A percentile compares a stretch with the other conserved stretches of the same genome.
Evolutionary conservation across 2,888 invertebrate genomes (phyloP).

Genomic region (Hyppa rectilinea): DNA sequence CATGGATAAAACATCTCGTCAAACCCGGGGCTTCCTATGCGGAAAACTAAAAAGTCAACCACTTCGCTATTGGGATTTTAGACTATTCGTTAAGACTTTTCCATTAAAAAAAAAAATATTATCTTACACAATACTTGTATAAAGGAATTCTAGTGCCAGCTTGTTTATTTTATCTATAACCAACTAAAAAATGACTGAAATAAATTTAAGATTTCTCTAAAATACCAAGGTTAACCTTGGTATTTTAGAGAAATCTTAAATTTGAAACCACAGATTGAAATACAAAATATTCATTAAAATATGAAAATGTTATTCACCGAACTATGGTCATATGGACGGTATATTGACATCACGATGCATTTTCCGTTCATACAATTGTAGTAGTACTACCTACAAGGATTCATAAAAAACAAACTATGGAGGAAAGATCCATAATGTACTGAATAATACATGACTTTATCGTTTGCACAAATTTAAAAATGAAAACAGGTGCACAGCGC

Average conservation of each 20-base stretch:
- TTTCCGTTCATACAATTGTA: background rate
- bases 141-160: no score
- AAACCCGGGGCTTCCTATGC: background rate
- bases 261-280: no score
- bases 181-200: no score
- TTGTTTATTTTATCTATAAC: no score
- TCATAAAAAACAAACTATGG: background rate
- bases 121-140: no score
- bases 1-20: background rate
- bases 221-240: no score
- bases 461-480: background rate
- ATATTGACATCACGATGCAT: background rate
- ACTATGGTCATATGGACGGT: background rate
- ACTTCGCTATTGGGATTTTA: background rate
- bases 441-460: constrained; percentile 2
- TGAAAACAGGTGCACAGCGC: constrained; percentile 11
- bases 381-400: background rate
- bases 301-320: no score
- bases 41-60: background rate
- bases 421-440: background rate
- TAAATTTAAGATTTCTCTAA: no score
- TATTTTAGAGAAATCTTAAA: no score
- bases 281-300: no score
- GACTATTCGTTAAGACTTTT: no score
- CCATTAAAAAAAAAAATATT: no score